A percentile compares a stretch with the other conserved stretches of the same genome.
phyloP scores from a whole-genome alignment of 2,888 invertebrate genomes.

The Geotrupes spiniger region DNA sequence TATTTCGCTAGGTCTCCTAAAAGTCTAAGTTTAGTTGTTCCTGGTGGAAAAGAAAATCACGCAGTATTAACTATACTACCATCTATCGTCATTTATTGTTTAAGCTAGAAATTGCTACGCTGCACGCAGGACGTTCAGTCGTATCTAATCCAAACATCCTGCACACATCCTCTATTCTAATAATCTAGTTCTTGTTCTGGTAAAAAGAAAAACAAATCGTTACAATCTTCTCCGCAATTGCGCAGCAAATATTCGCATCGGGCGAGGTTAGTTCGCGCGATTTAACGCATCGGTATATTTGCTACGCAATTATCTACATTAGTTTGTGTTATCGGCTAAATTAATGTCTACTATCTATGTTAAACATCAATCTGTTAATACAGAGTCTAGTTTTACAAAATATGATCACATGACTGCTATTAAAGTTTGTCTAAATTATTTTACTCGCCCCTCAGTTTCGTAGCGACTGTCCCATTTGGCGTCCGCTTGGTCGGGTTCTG shows the following conservation, averaged over 20 bases:
- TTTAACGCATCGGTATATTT: neutral
- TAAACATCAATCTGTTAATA: slow-evolving; percentile 31
- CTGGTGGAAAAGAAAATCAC: slow-evolving; percentile 5
- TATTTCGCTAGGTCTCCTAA: slow-evolving; percentile 4
- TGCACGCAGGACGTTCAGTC: too few relatives aligned
- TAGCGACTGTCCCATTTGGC: slow-evolving; percentile 43
- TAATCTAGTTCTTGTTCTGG: neutral
- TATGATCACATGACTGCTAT: slow-evolving; percentile 45
- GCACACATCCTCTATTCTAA: neutral
- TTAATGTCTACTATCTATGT: slow-evolving; percentile 30
- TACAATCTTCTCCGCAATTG: too few relatives aligned
- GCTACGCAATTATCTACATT: slow-evolving; percentile 3
- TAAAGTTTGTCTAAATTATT: slow-evolving; percentile 27
- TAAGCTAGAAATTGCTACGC: too few relatives aligned
- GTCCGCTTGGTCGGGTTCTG: slow-evolving; percentile 37
- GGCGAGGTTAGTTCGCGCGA: too few relatives aligned
- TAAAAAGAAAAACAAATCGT: neutral
- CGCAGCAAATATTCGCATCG: too few relatives aligned
- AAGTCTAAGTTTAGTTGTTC: neutral
- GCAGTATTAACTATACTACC: slow-evolving; percentile 3
- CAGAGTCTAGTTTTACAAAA: slow-evolving; percentile 22
- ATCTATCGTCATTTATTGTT: neutral
- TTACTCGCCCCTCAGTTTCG: slow-evolving; percentile 51
- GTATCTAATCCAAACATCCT: too few relatives aligned
- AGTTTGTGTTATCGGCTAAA: slow-evolving; percentile 12